Base-by-base conservation (phyloP, 1,140 invertebrate species). In the Orchestia grillus region DNA sequence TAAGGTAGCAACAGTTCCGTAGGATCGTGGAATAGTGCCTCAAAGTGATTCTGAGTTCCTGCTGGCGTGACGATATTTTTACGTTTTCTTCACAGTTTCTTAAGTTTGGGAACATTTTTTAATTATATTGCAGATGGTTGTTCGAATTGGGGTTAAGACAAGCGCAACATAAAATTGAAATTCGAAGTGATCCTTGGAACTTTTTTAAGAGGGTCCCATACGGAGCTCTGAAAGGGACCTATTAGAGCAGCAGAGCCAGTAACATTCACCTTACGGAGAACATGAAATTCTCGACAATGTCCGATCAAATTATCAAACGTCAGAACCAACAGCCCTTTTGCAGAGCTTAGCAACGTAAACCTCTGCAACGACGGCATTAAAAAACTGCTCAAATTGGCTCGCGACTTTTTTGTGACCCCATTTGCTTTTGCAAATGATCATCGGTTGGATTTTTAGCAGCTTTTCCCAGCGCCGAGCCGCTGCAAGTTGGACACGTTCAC, bases 231-330 rank as follows among this genome's bases (percentile, higher is more conserved):
- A 77, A 77, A 36, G 62, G 62, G 62, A 77, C 62, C 11, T 77
- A 77, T 77, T 77, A 77, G 62, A 77, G 62, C 15, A 43, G 88
- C 88, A 19, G 88, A 8, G 88, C 44, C 41, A 91, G 88, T 91
- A 91, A 91, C 44, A 42, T 91, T 91, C 44, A 91, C 88, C 44
- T 44, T 91, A 44, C 41, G 88, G 41, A 91, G 88, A 23, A 36
- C 44, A 91, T 91, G 41, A 91, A 44, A 91, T 91, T 91, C 41
- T 44, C 44, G 88, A 44, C 88, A 91, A 91, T 91, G 88, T 44
- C 88, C 88, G 41, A 43, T 91, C 88, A 91, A 91, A 91, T 91
- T 91, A 91, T 91, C 41, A 91, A 91, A 91, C 44, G 88, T 91
- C 88, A 44, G 41, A 91, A 44, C 88, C 88, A 91, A 91, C 44